Conservation (phyloP, 1,140 invertebrate genomes). For the Meloidogyne chitwoodi region DNA sequence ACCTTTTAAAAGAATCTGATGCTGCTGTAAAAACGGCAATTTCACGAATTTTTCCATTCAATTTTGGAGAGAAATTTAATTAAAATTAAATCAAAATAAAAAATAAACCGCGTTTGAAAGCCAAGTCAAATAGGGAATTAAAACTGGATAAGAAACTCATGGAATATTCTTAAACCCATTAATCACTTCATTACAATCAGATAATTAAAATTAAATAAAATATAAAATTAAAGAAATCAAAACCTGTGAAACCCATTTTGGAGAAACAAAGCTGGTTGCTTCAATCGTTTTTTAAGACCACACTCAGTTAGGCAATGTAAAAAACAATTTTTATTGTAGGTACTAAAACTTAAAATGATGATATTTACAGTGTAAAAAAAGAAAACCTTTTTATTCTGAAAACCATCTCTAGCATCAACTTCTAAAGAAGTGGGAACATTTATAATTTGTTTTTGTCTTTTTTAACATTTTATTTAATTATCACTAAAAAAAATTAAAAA, state of each 20-base stretch:
- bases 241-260: conserved; percentile 86
- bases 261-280: conserved; percentile 91
- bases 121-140: conserved; percentile 92
- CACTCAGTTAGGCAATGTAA: conserved; percentile 79
- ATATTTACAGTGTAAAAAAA: neutral
- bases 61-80: no score
- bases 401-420: conserved; percentile 91
- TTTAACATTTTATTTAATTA: no score
- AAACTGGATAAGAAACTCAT: conserved; percentile 78
- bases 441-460: no score
- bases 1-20: conserved; percentile 80
- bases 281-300: conserved; percentile 82
- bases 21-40: conserved; percentile 90
- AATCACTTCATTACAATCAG: conserved; percentile 77
- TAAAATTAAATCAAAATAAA: conserved; percentile 10
- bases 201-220: conserved; percentile 73
- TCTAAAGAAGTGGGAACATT: no score
- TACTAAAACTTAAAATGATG: conserved; percentile 66
- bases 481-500: no score
- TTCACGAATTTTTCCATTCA: conserved; percentile 74
- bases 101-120: conserved; percentile 72
- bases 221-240: neutral
- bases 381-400: conserved; percentile 82
- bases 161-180: conserved; percentile 68
- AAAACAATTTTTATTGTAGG: conserved; percentile 82